These are phyloP conservation scores for Cyphomyrus plagiostoma DNA, from an alignment of 2,113 vertebrate species.

Conservation along the genomic window DNA sequence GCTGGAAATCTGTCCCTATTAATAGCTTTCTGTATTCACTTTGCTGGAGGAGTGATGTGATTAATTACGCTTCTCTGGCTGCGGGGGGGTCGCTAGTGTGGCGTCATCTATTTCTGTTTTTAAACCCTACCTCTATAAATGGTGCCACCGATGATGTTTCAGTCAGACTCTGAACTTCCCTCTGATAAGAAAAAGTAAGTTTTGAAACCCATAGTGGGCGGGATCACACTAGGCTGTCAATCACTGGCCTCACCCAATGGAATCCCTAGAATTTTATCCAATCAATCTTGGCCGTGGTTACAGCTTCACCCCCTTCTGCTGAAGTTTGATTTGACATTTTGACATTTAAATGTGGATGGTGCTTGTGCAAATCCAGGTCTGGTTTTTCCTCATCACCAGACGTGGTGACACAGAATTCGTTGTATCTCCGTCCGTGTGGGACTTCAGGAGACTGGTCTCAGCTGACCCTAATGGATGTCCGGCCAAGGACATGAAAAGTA, in stretches of 20 bases:
- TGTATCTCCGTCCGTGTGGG: background rate
- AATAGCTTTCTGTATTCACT: background rate
- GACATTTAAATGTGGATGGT: background rate
- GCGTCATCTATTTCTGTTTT: background rate
- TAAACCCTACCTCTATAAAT: background rate
- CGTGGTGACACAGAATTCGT: background rate
- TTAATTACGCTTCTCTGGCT: constrained; percentile 1
- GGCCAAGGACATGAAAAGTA: background rate
- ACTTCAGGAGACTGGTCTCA: background rate
- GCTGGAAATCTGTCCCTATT: background rate
- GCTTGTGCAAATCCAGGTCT: background rate
- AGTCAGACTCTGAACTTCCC: background rate
- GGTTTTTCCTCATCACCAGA: background rate
- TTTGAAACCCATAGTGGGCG: background rate
- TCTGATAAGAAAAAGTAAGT: background rate
- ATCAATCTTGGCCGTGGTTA: background rate
- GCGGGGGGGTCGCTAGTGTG: background rate
- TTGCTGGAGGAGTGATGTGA: background rate
- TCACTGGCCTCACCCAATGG: background rate
- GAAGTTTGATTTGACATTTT: background rate
- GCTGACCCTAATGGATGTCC: background rate
- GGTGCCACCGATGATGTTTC: background rate
- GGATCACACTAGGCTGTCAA: background rate
- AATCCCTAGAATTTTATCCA: background rate
- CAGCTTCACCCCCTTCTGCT: background rate